Evolutionary conservation across 2,888 invertebrate genomes (phyloP).

Genomic region (Athetis lepigone): DNA sequence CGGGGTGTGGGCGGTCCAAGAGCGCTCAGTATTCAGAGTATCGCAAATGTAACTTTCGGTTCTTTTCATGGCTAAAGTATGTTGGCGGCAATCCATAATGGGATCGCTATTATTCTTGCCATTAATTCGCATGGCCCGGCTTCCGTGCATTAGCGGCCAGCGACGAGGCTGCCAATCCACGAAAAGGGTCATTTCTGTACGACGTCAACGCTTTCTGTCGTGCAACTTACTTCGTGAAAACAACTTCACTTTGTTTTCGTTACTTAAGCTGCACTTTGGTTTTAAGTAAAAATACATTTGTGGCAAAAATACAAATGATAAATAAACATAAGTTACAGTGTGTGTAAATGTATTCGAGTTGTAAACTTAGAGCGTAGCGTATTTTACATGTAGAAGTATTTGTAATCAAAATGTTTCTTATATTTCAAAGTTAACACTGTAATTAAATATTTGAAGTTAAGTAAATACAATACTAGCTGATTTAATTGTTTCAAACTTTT

Average conservation of each 20-base stretch:
- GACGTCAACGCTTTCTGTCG: constrained; percentile 70
- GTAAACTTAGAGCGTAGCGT: background rate
- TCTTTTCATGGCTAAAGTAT: constrained; percentile 91
- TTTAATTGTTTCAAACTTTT: constrained; percentile 31
- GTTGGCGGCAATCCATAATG: constrained; percentile 91
- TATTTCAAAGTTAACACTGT: background rate
- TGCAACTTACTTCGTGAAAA: constrained; percentile 57
- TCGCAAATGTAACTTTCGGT: constrained; percentile 91
- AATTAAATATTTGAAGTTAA: background rate
- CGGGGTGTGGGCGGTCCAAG: constrained; percentile 74
- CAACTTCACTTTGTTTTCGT: constrained; percentile 51
- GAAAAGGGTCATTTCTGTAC: constrained; percentile 78
- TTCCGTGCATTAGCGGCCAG: constrained; percentile 90
- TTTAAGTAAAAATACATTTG: constrained; percentile 19
- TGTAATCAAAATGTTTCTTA: background rate
- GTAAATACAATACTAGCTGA: background rate
- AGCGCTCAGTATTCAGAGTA: constrained; percentile 90
- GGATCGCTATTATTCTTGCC: constrained; percentile 91
- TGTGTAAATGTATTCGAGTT: background rate
- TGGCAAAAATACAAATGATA: background rate
- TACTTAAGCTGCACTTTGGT: constrained; percentile 44
- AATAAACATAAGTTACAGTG: background rate
- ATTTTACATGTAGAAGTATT: background rate
- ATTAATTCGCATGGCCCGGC: constrained; percentile 90
- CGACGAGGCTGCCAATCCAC: constrained; percentile 86